Conservation (phyloP, 64 coral and sea anemone genomes). For the Montipora foliosa region DNA sequence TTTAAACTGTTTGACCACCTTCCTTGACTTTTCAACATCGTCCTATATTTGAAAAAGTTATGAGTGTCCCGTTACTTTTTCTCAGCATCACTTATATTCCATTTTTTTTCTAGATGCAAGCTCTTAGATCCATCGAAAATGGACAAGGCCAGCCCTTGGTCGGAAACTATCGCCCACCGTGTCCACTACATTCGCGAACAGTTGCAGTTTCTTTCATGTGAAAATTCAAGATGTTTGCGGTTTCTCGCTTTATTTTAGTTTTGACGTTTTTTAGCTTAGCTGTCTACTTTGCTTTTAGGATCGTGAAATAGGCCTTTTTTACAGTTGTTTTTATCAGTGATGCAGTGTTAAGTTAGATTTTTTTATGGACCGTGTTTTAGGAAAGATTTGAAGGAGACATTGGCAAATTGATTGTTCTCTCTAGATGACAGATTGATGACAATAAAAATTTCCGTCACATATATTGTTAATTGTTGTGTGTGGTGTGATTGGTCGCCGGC, state of each 20-base stretch:
- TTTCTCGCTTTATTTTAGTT: not conserved
- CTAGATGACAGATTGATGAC: too few relatives aligned
- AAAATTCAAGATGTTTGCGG: not conserved
- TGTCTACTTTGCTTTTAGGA: not conserved
- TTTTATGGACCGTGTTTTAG: not conserved
- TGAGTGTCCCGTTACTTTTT: too few relatives aligned
- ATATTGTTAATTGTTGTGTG: too few relatives aligned
- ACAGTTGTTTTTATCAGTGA: conserved; percentile 12
- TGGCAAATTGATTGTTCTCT: not conserved
- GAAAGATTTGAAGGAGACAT: not conserved
- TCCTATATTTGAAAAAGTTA: too few relatives aligned
- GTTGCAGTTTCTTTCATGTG: conserved; percentile 38
- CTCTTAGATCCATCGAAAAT: conserved; percentile 19
- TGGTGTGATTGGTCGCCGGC: too few relatives aligned
- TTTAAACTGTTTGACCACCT: too few relatives aligned
- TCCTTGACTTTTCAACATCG: too few relatives aligned
- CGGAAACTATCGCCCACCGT: conserved; percentile 59
- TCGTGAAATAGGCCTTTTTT: too few relatives aligned
- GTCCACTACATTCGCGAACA: conserved; percentile 2
- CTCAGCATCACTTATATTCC: too few relatives aligned
- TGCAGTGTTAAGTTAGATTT: conserved; percentile 1
- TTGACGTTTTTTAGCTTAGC: not conserved
- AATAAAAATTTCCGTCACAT: too few relatives aligned
- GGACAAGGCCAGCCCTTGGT: not conserved
- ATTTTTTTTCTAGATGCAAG: conserved; percentile 30